These are phyloP conservation scores for Plebejus melissa DNA, from an alignment of 2,888 invertebrate species.

Conservation along the genomic window DNA sequence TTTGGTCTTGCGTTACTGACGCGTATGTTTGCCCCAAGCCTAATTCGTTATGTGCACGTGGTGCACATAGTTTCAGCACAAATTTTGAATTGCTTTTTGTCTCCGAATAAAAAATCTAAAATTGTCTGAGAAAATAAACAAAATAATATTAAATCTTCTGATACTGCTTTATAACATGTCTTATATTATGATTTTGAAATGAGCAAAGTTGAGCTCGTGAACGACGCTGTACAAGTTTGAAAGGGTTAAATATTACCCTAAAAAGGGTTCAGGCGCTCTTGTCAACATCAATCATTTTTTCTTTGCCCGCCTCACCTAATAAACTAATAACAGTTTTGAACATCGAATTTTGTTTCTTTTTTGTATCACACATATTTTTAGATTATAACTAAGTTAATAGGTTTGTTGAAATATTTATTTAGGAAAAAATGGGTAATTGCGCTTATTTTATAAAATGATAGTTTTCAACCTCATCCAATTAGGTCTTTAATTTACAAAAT, in stretches of 20 bases:
- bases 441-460: too few species aligned
- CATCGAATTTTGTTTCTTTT: not conserved
- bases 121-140: not conserved
- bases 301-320: not conserved
- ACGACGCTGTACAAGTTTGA: not conserved
- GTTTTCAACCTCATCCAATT: too few species aligned
- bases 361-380: not conserved
- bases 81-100: too few species aligned
- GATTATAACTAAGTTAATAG: not conserved
- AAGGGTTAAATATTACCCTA: slow-evolving; percentile 5
- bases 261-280: slow-evolving; percentile 8
- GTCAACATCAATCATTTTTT: slow-evolving; percentile 18
- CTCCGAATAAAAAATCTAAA: too few species aligned
- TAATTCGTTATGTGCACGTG: too few species aligned
- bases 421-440: too few species aligned
- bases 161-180: not conserved
- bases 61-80: too few species aligned
- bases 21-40: too few species aligned
- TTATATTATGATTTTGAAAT: not conserved
- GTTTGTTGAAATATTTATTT: too few species aligned
- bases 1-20: too few species aligned
- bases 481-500: too few species aligned
- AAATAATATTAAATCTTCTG: not conserved
- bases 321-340: slow-evolving; percentile 15
- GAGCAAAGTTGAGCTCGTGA: slow-evolving; percentile 9